A percentile compares a stretch with the other conserved stretches of the same genome.
Evolutionary conservation across 2,797 vertebrate genomes (phyloP).

Genomic region (Ibycter americanus): DNA sequence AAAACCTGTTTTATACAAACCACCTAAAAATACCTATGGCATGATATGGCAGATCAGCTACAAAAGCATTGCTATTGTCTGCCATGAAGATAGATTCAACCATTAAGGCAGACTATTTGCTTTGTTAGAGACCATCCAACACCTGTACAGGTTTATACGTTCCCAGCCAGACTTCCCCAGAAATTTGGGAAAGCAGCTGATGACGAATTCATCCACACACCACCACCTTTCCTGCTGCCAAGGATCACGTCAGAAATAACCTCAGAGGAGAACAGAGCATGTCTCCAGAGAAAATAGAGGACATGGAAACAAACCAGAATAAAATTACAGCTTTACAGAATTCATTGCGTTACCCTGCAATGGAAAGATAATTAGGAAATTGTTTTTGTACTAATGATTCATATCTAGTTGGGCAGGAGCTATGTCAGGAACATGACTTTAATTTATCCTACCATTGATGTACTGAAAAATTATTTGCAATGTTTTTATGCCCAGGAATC

Average conservation of each 20-base stretch:
- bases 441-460: background rate
- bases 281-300: background rate
- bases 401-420: conserved; percentile 14
- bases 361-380: conserved; percentile 57
- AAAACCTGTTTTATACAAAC: background rate
- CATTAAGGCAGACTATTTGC: background rate
- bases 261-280: background rate
- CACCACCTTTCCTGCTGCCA: background rate
- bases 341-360: conserved; percentile 1
- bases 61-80: background rate
- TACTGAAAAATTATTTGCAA: background rate
- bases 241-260: background rate
- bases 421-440: background rate
- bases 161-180: background rate
- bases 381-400: conserved; percentile 37
- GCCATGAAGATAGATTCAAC: background rate
- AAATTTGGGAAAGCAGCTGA: background rate
- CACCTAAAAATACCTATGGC: background rate
- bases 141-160: background rate
- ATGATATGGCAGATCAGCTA: background rate
- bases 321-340: conserved; percentile 39
- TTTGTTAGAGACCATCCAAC: background rate
- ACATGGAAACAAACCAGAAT: conserved; percentile 28
- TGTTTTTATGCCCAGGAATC: background rate
- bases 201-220: background rate